Conservation (phyloP, 1,140 invertebrate genomes). For the Chironomus striatipennis region DNA sequence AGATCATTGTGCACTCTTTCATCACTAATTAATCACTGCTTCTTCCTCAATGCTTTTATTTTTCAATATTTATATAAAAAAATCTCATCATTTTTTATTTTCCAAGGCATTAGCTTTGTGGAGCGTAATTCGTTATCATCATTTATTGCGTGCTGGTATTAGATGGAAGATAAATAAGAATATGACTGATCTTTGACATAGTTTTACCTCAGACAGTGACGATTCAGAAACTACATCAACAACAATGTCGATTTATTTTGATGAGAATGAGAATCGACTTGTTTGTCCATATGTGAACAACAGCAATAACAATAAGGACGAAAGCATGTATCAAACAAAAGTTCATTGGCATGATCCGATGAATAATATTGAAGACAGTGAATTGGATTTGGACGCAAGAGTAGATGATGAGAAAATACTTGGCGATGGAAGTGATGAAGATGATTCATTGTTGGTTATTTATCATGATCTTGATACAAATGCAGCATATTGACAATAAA, state of each 20-base stretch:
- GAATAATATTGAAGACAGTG: neutral
- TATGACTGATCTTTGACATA: neutral
- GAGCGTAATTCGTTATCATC: constrained; percentile 57
- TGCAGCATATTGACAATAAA: constrained; percentile 7
- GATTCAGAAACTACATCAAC: neutral
- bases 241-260: neutral
- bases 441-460: constrained; percentile 2
- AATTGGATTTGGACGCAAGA: neutral
- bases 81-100: constrained; percentile 5
- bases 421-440: neutral
- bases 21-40: neutral
- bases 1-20: neutral
- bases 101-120: constrained; percentile 54
- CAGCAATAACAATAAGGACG: too few species aligned
- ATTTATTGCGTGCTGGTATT: constrained; percentile 54
- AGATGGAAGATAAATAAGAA: constrained; percentile 47
- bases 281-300: neutral
- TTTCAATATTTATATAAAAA: neutral
- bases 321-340: neutral
- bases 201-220: neutral
- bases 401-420: neutral
- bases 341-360: neutral
- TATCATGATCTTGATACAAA: constrained; percentile 9
- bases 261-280: constrained; percentile 18
- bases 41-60: neutral